Percentiles rank a stretch among this genome's conserved stretches.
phyloP scores from a whole-genome alignment of 2,888 invertebrate genomes.

The Coleophora deauratella region DNA sequence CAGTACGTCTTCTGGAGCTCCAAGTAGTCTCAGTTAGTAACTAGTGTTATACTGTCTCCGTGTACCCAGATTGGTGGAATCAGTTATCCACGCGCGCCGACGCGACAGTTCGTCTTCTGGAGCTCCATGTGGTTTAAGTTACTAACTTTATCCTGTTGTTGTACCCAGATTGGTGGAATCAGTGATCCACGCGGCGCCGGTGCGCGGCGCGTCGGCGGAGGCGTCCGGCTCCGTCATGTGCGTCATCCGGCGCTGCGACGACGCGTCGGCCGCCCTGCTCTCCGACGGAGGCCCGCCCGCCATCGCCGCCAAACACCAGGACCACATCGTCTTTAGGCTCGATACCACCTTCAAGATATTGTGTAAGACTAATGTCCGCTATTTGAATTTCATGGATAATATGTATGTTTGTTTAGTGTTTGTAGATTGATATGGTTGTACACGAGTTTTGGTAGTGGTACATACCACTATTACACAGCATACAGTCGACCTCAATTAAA shows the following conservation, averaged over 20 bases:
- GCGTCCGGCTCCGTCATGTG: conserved; percentile 76
- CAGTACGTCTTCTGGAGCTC: too few species aligned
- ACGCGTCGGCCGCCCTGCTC: conserved; percentile 73
- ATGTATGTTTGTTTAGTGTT: too few species aligned
- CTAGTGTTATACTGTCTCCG: neutral
- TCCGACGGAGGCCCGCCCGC: conserved; percentile 67
- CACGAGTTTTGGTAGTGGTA: too few species aligned
- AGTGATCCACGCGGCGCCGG: conserved; percentile 78
- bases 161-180: conserved; percentile 79
- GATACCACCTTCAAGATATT: conserved; percentile 90
- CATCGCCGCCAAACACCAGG: conserved; percentile 81
- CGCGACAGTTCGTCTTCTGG: too few species aligned
- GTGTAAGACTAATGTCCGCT: conserved; percentile 46
- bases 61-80: conserved; percentile 78
- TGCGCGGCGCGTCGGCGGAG: conserved; percentile 74
- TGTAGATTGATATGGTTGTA: too few species aligned
- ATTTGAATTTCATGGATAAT: neutral
- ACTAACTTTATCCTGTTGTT: neutral
- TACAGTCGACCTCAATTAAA: too few species aligned
- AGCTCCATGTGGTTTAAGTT: too few species aligned
- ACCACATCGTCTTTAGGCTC: conserved; percentile 94
- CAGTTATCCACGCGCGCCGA: conserved; percentile 78
- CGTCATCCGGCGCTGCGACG: conserved; percentile 76
- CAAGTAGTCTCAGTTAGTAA: neutral
- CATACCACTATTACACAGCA: too few species aligned